These are phyloP conservation scores for Cyclopterus lumpus DNA, from an alignment of 2,797 vertebrate species.

Conservation along the genomic window DNA sequence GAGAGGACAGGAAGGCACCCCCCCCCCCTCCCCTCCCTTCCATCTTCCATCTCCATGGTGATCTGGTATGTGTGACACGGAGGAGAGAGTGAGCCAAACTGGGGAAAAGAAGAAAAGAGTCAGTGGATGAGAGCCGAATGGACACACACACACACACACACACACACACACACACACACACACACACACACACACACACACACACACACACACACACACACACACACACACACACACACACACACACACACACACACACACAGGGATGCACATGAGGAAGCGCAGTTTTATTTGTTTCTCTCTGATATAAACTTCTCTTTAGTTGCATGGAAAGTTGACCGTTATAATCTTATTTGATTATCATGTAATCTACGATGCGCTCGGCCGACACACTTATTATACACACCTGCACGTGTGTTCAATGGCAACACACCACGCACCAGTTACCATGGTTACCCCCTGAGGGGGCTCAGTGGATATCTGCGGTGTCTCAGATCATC, in stretches of 20 bases:
- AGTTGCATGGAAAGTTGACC: neutral
- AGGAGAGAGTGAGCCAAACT: conserved; percentile 5
- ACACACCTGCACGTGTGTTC: conserved; percentile 3
- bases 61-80: conserved; percentile 24
- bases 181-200: too few relatives aligned
- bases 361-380: neutral
- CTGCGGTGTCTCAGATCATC: conserved; percentile 48
- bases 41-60: conserved; percentile 60
- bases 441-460: conserved; percentile 62
- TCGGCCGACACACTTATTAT: neutral
- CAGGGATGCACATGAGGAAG: too few relatives aligned
- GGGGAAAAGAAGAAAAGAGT: conserved; percentile 18
- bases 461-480: conserved; percentile 22
- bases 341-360: conserved; percentile 6
- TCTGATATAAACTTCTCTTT: too few relatives aligned
- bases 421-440: neutral
- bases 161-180: neutral
- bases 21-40: too few relatives aligned
- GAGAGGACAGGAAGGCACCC: neutral
- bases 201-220: too few relatives aligned
- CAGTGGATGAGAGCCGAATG: conserved; percentile 19
- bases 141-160: neutral
- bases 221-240: too few relatives aligned
- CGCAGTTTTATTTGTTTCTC: too few relatives aligned
- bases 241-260: too few relatives aligned